Conservation (phyloP, 1,140 invertebrate genomes). For the Belonocnema kinseyi region DNA sequence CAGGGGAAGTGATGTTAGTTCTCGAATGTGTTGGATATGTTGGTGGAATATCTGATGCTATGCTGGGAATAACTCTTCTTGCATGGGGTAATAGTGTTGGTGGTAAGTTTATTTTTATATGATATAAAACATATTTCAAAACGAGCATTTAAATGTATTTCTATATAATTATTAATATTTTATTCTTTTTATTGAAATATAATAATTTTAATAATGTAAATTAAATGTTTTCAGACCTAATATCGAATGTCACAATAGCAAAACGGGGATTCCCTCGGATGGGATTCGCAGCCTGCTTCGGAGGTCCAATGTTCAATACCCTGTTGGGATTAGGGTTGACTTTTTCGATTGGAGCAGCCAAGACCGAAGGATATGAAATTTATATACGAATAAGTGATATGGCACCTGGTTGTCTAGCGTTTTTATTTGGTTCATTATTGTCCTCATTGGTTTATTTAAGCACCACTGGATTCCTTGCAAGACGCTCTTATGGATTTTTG, state of each 20-base stretch:
- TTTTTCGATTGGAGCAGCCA: conserved; percentile 56
- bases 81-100: conserved; percentile 85
- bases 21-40: conserved; percentile 79
- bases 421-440: conserved; percentile 64
- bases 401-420: conserved; percentile 68
- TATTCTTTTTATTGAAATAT: too few species aligned
- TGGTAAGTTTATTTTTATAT: conserved; percentile 72
- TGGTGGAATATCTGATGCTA: conserved; percentile 79
- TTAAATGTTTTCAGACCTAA: conserved; percentile 76
- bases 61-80: conserved; percentile 83
- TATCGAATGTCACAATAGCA: conserved; percentile 81
- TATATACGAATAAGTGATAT: conserved; percentile 66
- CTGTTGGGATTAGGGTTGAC: conserved; percentile 70
- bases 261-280: conserved; percentile 81
- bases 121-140: background rate
- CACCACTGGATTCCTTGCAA: conserved; percentile 58
- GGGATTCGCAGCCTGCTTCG: conserved; percentile 84
- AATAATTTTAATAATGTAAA: background rate
- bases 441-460: conserved; percentile 63
- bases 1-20: conserved; percentile 82
- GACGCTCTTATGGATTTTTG: conserved; percentile 65
- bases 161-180: too few species aligned
- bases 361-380: conserved; percentile 48
- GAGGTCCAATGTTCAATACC: conserved; percentile 83
- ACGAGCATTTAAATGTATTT: background rate